phyloP scores from a whole-genome alignment of 2,797 vertebrate genomes.

The Aselliscus stoliczkanus region DNA sequence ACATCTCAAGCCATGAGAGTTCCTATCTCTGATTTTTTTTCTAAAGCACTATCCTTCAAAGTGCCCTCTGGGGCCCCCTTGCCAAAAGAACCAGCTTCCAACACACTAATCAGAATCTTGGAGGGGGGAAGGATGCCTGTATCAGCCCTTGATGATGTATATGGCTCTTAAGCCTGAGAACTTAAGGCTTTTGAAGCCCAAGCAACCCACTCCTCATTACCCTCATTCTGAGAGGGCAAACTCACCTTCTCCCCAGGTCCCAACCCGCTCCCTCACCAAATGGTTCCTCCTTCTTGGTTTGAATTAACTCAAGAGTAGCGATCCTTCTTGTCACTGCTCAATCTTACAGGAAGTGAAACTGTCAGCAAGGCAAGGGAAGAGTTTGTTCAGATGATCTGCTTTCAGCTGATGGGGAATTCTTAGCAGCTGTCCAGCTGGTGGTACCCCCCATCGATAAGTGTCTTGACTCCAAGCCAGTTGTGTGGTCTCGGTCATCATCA shows the following conservation, averaged over 20 bases:
- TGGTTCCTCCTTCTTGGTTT: background rate
- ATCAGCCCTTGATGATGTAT: background rate
- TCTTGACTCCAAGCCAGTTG: conserved; percentile 29
- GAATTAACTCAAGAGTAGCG: background rate
- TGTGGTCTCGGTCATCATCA: conserved; percentile 51
- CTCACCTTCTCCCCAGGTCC: background rate
- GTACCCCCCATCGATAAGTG: background rate
- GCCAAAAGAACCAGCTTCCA: background rate
- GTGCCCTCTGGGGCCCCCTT: background rate
- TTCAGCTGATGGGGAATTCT: background rate
- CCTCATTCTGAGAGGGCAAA: background rate
- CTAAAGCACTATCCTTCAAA: background rate
- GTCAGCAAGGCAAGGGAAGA: background rate
- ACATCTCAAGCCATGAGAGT: background rate
- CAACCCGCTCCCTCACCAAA: background rate
- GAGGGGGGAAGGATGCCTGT: background rate
- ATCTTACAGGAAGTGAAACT: background rate
- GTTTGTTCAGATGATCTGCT: background rate
- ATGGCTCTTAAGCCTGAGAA: background rate
- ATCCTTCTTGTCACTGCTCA: background rate
- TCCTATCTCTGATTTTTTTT: background rate
- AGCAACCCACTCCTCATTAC: background rate
- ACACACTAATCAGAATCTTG: background rate
- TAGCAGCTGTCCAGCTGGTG: background rate
- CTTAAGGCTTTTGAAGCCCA: background rate